phyloP scores from a whole-genome alignment of 2,888 invertebrate species.

The Eupeodes luniger region DNA sequence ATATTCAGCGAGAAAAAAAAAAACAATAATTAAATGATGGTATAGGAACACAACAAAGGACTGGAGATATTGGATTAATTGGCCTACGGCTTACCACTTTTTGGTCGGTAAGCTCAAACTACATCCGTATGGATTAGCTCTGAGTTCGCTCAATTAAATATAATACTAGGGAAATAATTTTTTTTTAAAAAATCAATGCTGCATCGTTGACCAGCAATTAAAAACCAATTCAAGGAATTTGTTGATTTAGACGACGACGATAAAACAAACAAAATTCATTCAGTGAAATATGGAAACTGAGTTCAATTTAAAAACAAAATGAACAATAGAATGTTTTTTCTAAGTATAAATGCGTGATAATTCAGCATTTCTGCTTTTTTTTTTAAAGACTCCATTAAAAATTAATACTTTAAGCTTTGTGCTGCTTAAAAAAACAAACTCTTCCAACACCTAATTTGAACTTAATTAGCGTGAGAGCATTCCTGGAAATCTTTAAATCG shows the following conservation, averaged over 20 bases:
- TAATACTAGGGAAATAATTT: not conserved
- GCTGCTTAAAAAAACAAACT: not conserved
- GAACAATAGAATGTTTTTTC: too few species aligned
- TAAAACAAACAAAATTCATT: not conserved
- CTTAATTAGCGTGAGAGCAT: conserved; percentile 49
- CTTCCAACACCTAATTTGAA: not conserved
- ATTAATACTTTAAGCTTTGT: not conserved
- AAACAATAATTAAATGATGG: not conserved
- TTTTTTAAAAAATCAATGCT: conserved; percentile 6
- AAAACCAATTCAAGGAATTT: not conserved
- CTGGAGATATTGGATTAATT: conserved; percentile 8
- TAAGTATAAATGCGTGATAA: too few species aligned
- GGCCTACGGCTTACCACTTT: conserved; percentile 18
- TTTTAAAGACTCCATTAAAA: not conserved
- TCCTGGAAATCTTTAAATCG: conserved; percentile 18
- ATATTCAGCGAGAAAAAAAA: not conserved
- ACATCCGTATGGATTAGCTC: not conserved
- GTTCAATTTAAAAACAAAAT: too few species aligned
- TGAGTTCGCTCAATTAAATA: conserved; percentile 26
- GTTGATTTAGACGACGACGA: not conserved
- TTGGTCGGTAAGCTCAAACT: not conserved
- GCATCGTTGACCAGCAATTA: conserved; percentile 6
- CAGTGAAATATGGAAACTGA: too few species aligned
- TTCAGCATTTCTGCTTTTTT: not conserved
- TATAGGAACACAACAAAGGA: not conserved